These are phyloP conservation scores for Germaria angustata DNA, from an alignment of 2,888 invertebrate genomes.

Conservation along the genomic window DNA sequence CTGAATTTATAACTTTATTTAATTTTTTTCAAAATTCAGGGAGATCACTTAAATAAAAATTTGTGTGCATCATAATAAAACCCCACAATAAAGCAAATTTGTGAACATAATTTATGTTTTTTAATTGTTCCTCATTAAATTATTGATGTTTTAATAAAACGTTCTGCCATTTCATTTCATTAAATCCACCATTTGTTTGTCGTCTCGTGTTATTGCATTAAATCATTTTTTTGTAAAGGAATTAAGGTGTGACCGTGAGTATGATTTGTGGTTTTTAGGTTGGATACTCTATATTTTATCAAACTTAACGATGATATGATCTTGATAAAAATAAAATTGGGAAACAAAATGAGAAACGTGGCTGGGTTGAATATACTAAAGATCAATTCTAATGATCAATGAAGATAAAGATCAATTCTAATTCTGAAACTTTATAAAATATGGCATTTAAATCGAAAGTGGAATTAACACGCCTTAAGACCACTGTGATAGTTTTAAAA, in stretches of 20 bases:
- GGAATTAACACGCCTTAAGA: too few species aligned
- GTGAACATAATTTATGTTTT: constrained; percentile 23
- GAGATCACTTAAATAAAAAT: neutral
- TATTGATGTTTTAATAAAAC: constrained; percentile 54
- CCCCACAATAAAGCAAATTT: neutral
- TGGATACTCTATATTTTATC: neutral
- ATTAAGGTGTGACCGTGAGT: constrained; percentile 41
- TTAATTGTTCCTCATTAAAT: constrained; percentile 44
- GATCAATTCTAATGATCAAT: too few species aligned
- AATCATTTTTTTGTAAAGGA: constrained; percentile 12
- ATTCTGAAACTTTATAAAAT: too few species aligned
- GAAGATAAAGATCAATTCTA: too few species aligned
- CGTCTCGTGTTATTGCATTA: neutral
- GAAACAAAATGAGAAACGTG: neutral
- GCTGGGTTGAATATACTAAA: too few species aligned
- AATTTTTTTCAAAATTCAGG: neutral
- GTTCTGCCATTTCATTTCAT: constrained; percentile 11
- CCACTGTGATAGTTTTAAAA: too few species aligned
- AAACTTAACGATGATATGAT: neutral
- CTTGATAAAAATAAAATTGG: neutral
- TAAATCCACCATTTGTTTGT: neutral
- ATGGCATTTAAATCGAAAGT: too few species aligned
- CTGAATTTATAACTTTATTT: constrained; percentile 43
- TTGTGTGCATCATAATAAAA: neutral
- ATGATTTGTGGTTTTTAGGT: neutral